These are phyloP conservation scores for Mythimna lalbum DNA, from an alignment of 2,888 invertebrate genomes.

Conservation along the genomic window DNA sequence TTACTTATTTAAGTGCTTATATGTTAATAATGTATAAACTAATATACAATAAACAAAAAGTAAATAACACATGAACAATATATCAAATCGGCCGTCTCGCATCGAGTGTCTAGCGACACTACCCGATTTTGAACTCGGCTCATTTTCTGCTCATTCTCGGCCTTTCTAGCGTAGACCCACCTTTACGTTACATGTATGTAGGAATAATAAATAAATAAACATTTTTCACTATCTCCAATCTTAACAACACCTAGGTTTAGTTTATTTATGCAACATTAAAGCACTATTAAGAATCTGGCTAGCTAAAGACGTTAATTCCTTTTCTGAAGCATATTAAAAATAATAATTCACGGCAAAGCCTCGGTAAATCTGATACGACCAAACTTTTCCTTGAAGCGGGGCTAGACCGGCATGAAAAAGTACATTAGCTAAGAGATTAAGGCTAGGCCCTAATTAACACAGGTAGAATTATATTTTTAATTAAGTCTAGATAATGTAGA, in stretches of 20 bases:
- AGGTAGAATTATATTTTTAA: conserved; percentile 52
- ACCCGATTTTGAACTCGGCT: no score
- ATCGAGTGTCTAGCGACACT: no score
- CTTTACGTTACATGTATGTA: no score
- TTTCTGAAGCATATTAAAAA: conserved; percentile 46
- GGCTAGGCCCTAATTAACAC: conserved; percentile 58
- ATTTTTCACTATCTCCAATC: no score
- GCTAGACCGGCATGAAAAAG: conserved; percentile 44
- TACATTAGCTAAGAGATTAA: conserved; percentile 58
- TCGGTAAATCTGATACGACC: conserved; percentile 57
- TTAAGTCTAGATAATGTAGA: conserved; percentile 29
- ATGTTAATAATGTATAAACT: no score
- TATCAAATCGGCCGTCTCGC: no score
- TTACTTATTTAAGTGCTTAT: no score
- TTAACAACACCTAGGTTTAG: neutral
- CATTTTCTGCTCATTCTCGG: no score
- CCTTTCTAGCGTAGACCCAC: no score
- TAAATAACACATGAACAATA: no score
- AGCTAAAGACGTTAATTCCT: conserved; percentile 42
- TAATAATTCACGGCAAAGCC: conserved; percentile 48
- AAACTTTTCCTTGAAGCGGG: conserved; percentile 51
- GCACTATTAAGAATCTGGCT: conserved; percentile 30
- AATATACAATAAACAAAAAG: no score
- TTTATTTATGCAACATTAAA: conserved; percentile 10
- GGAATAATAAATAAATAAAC: no score